Evolutionary conservation across 2,888 invertebrate genomes (phyloP).

Genomic region (Andrena chrysosceles): DNA sequence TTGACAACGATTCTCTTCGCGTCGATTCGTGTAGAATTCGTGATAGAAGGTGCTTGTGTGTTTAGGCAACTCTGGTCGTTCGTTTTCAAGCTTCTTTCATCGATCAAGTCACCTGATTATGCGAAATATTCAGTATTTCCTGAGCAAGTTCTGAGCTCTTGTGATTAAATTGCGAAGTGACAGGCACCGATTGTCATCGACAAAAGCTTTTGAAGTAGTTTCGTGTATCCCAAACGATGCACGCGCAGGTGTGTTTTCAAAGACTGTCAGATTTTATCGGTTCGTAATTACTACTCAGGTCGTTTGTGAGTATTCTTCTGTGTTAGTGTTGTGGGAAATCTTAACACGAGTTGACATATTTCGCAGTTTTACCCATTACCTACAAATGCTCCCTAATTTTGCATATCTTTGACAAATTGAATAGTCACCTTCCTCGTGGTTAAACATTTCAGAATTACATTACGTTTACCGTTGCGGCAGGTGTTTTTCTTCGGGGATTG

Average conservation of each 20-base stretch:
- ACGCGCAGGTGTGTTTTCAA: background rate
- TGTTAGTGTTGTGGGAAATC: background rate
- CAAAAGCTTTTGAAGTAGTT: background rate
- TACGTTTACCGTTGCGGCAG: background rate
- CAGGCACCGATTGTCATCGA: background rate
- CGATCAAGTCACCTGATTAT: background rate
- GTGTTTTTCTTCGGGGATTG: background rate
- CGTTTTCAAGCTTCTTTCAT: background rate
- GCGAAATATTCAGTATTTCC: background rate
- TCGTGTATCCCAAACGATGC: background rate
- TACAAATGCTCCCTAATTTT: constrained; percentile 1
- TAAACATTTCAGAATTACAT: background rate
- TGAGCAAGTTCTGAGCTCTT: background rate
- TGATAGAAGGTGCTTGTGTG: background rate
- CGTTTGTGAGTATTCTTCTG: background rate
- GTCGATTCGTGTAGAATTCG: background rate
- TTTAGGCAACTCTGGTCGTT: background rate
- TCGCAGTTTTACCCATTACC: background rate
- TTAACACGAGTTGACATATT: background rate
- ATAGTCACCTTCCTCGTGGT: background rate
- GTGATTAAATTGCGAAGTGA: background rate
- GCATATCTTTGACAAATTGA: constrained; percentile 20
- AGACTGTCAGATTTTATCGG: constrained; percentile 11
- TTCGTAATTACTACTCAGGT: background rate
- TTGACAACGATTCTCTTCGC: constrained; percentile 4